These are phyloP conservation scores for Typhlichthys eigenmanni DNA, from an alignment of 2,797 vertebrate genomes.

Conservation along the genomic window DNA sequence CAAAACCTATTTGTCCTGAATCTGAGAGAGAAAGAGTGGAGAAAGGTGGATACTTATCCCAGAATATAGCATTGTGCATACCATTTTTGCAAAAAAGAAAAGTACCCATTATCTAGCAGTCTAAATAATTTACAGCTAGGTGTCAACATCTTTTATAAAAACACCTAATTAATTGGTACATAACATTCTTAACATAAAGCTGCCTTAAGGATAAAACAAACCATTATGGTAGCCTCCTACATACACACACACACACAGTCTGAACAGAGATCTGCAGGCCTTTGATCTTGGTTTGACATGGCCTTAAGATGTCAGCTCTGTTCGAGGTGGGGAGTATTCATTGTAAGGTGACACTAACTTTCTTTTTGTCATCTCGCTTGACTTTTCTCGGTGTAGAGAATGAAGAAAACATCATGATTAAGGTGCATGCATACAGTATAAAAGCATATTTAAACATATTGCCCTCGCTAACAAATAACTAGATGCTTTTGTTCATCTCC, in stretches of 20 bases:
- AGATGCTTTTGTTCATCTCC: too few species aligned
- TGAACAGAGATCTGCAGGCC: conserved; percentile 46
- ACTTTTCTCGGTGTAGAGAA: conserved; percentile 54
- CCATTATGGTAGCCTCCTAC: conserved; percentile 9
- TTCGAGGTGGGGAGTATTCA: conserved; percentile 63
- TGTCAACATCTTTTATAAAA: conserved; percentile 53
- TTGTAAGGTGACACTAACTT: conserved; percentile 62
- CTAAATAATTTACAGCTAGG: conserved; percentile 56
- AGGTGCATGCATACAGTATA: conserved; percentile 30
- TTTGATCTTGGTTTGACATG: conserved; percentile 72
- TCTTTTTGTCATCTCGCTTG: conserved; percentile 56
- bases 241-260: conserved; percentile 4
- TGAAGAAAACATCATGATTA: conserved; percentile 51
- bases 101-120: conserved; percentile 23
- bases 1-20: conserved; percentile 4
- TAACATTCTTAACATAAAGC: conserved; percentile 56
- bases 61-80: conserved; percentile 10
- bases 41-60: background rate
- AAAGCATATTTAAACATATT: too few species aligned
- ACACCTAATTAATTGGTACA: conserved; percentile 62
- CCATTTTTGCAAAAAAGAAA: background rate
- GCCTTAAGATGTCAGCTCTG: conserved; percentile 72
- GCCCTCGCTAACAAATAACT: too few species aligned
- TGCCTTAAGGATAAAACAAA: conserved; percentile 52
- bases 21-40: background rate